These are phyloP conservation scores for Miniopterus natalensis DNA, from an alignment of 2,113 vertebrate species.

Conservation along the genomic window DNA sequence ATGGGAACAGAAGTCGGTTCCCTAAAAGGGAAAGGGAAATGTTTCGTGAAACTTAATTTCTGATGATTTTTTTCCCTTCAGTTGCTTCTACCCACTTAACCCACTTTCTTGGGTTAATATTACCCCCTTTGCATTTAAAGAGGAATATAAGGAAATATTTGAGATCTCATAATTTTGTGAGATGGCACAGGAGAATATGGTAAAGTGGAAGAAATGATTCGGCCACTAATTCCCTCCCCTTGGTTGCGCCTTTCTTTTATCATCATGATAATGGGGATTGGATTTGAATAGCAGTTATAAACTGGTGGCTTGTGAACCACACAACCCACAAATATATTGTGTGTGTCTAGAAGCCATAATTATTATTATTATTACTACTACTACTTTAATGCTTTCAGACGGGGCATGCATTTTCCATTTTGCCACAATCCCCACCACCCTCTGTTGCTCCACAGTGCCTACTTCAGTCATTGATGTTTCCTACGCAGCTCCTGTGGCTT, in stretches of 20 bases:
- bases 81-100: neutral
- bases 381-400: neutral
- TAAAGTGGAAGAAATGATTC: no score
- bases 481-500: neutral
- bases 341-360: neutral
- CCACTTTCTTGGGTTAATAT: neutral
- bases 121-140: neutral
- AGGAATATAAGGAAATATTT: neutral
- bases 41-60: neutral
- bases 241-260: neutral
- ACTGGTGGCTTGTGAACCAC: neutral
- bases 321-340: neutral
- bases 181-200: neutral
- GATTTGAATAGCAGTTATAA: neutral
- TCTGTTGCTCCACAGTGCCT: accelerated
- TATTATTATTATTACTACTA: no score
- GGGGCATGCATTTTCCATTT: neutral
- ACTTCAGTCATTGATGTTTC: no score
- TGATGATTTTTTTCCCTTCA: neutral
- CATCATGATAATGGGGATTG: neutral
- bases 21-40: slow-evolving; percentile 60
- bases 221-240: neutral
- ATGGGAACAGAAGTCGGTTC: slow-evolving; percentile 70
- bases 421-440: neutral
- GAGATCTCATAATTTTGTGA: neutral